Evolutionary conservation across 2,888 invertebrate genomes (phyloP), one percentile per base, ranked within the genome.

Genomic region (Hydropsyche betteni): DNA sequence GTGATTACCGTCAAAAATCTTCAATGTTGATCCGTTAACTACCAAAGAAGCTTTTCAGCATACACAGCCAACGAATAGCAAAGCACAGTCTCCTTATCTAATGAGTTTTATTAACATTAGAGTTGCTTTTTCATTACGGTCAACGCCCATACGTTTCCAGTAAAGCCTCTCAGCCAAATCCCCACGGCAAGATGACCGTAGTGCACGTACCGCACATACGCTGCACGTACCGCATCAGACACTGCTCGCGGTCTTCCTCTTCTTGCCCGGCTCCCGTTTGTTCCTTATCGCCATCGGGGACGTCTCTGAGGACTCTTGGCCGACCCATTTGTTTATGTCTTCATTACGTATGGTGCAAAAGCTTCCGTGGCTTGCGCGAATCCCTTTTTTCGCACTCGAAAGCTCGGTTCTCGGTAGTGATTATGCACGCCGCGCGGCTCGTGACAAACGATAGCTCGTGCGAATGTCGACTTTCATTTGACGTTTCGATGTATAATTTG

Each of bases 261-360:
- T 68, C 52, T 24, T 38, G 61, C 51, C 16, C 51, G 4, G 14
- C 24, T 44, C 16, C 44, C 68, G 61, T 69, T 76, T 74, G 24
- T 33, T 14, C 10, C 68, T 72, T 55, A 71, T 69, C 74, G 33
- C 51, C 55, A 52, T 64, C 16, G 55, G 44, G 58, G 38, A 58
- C 58, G 58, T 50, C 51, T 69, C 55, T 14, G 52, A 34, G 53
- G 55, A 55, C 53, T 34, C 16, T 64, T 14, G 14, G 14, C 7
- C 73, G 24, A 34, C 55, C 77, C 77, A 77, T 77, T 77, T 77
- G 77, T 77, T 77, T 77, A 75, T 70, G 77, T 76, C 77, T 77
- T 77, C 77, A 77, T 75, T 77, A 77, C 61, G 77, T 69, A 55
- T 75, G 74, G 75, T 69, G 75, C 44, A 44, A 44, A 44, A 10